Evolutionary conservation across 2,888 invertebrate genomes (phyloP), one percentile per base, ranked within the genome.

Genomic region (Glyphotaelius pellucidus): DNA sequence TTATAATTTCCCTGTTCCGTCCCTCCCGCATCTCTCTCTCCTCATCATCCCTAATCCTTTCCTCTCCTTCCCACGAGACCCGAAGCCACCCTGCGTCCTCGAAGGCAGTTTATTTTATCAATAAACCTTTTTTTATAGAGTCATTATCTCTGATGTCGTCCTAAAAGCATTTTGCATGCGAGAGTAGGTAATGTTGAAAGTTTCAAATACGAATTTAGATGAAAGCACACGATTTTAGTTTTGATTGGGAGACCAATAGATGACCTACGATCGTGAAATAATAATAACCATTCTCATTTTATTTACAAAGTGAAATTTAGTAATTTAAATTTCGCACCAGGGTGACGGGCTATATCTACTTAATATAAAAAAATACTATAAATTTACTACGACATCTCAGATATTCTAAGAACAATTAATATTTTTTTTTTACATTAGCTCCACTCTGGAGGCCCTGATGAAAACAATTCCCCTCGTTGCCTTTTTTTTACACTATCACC

Each of bases 91-190:
- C 67, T 67, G 67, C 9, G 1, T 35, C 87, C 88, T 89, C 79
- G 35, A 89, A 89, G 79, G 35, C 79, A 12, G 79, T 79, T 89
- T 89, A 79, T 79, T 89, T 89, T 89, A 89, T 89, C 38, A 89
- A 89, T 89, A 89, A 89, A 89, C 88, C 88, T 89, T 89, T 89
- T 85, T 89, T 89, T 89, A 89, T 89, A 7, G 79, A 79, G 88
- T 89, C 79, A 89, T 89, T 89, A 89, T 79, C 67, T 42, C 86
- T 86, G 86, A 86, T 86, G 86, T 86, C 42, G 86, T 47, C 86
- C 47, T 42, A 67, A 67, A 81, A n/a, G 67, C 67, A 25, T 67
- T 67, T 67, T 67, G 67, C 67, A 67, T 67, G 67, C 25, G 25
- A 67, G 67, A 67, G 67, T n/a, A 7, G 67, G 67, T 67, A n/a